Conservation (phyloP, 1,140 invertebrate species). For the Drosophila dunni region DNA sequence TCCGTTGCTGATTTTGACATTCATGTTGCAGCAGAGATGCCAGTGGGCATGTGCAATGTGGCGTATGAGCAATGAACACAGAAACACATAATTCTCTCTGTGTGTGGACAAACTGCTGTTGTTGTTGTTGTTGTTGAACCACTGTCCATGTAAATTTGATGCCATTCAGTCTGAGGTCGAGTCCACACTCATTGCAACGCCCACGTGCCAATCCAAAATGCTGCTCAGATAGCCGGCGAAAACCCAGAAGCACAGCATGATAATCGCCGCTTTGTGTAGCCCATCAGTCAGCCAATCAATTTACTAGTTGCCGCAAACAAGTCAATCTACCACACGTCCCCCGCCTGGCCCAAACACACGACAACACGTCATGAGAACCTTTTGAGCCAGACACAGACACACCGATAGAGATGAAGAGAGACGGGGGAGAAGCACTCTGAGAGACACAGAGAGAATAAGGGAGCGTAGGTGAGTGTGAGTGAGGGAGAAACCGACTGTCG, state of each 20-base stretch:
- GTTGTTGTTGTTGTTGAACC: slow-evolving; percentile 7
- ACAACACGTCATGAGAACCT: slow-evolving; percentile 20
- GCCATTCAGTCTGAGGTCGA: slow-evolving; percentile 31
- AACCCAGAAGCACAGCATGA: slow-evolving; percentile 37
- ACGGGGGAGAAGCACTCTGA: background rate
- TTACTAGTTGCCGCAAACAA: slow-evolving; percentile 64
- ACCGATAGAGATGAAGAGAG: background rate
- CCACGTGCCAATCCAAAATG: slow-evolving; percentile 66
- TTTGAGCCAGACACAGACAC: slow-evolving; percentile 12
- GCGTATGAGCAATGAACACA: slow-evolving; percentile 38
- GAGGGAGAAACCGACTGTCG: slow-evolving; percentile 5
- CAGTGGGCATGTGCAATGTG: slow-evolving; percentile 28
- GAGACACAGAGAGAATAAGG: slow-evolving; percentile 5
- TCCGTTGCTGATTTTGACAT: slow-evolving; percentile 26
- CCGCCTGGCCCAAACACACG: slow-evolving; percentile 24
- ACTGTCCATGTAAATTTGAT: slow-evolving; percentile 62
- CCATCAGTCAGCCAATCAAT: slow-evolving; percentile 77
- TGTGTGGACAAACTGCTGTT: slow-evolving; percentile 13
- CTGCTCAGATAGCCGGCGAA: slow-evolving; percentile 25
- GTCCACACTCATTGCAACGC: slow-evolving; percentile 53
- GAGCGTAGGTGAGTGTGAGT: background rate
- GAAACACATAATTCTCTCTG: slow-evolving; percentile 8
- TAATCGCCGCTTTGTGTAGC: slow-evolving; percentile 62
- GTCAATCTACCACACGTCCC: slow-evolving; percentile 17
- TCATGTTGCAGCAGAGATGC: slow-evolving; percentile 39